Percentiles rank a stretch among this genome's conserved stretches.
Evolutionary conservation across 2,888 invertebrate species (phyloP).

Genomic region (Ectemnius cavifrons): DNA sequence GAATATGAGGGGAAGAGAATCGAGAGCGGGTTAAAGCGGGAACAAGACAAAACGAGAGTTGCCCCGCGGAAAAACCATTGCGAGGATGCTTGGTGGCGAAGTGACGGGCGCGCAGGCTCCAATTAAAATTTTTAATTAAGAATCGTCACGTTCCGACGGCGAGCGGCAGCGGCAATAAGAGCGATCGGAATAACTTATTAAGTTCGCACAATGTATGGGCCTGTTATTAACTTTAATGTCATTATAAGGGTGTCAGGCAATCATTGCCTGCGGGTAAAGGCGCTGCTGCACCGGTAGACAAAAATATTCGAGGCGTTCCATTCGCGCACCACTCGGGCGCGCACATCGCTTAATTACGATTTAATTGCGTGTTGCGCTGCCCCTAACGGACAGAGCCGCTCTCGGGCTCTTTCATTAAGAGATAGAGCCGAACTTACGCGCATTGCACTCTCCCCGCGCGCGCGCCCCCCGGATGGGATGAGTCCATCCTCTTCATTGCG

Average conservation of each 20-base stretch:
- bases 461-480: neutral
- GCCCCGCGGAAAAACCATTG: too few relatives aligned
- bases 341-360: conserved; percentile 46
- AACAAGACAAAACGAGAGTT: too few relatives aligned
- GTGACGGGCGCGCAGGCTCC: conserved; percentile 9
- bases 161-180: neutral
- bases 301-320: conserved; percentile 41
- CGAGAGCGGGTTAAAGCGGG: too few relatives aligned
- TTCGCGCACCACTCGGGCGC: conserved; percentile 32
- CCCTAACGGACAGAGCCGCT: conserved; percentile 39
- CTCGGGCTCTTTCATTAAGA: conserved; percentile 46
- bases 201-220: conserved; percentile 30
- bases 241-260: conserved; percentile 50
- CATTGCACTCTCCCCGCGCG: conserved; percentile 4
- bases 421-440: conserved; percentile 20
- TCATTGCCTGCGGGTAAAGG: conserved; percentile 21
- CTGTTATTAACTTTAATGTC: conserved; percentile 49
- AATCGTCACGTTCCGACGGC: conserved; percentile 18
- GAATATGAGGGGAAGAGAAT: too few relatives aligned
- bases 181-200: conserved; percentile 31
- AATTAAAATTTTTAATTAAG: conserved; percentile 49
- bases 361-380: conserved; percentile 52
- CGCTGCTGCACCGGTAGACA: conserved; percentile 8
- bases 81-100: too few relatives aligned
- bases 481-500: neutral